These are phyloP conservation scores for Augiades crinisus DNA, from an alignment of 2,888 invertebrate species.

Conservation along the genomic window DNA sequence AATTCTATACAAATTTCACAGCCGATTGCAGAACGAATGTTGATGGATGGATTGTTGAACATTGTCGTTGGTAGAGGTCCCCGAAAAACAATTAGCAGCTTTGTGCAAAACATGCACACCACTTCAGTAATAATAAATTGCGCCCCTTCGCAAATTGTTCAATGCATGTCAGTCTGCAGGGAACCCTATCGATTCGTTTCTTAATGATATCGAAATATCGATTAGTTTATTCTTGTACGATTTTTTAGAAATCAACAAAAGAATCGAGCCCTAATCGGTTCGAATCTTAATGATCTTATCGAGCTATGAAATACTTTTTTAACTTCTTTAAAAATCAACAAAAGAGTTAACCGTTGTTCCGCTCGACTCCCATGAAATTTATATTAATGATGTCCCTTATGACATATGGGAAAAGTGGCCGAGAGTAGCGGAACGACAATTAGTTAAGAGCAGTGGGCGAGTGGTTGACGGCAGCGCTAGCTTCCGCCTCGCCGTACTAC, in stretches of 20 bases:
- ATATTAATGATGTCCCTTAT: constrained; percentile 18
- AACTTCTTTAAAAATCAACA: constrained; percentile 38
- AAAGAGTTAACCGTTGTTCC: constrained; percentile 58
- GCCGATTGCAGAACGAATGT: constrained; percentile 61
- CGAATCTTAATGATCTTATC: constrained; percentile 68
- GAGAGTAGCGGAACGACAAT: constrained; percentile 14
- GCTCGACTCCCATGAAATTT: constrained; percentile 32
- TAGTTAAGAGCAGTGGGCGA: constrained; percentile 19
- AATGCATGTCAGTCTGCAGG: constrained; percentile 47
- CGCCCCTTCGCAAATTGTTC: constrained; percentile 44
- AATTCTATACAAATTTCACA: constrained; percentile 35
- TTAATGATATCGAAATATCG: constrained; percentile 69
- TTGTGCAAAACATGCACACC: constrained; percentile 55
- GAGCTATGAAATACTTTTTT: constrained; percentile 45
- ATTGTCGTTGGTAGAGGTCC: constrained; percentile 52
- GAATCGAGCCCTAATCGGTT: constrained; percentile 52
- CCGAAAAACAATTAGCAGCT: constrained; percentile 63
- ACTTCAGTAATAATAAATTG: constrained; percentile 49
- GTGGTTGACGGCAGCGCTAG: constrained; percentile 37
- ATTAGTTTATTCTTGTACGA: constrained; percentile 40
- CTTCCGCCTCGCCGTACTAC: constrained; percentile 53
- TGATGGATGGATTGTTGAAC: constrained; percentile 63
- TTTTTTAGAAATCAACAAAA: constrained; percentile 45
- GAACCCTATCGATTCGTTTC: constrained; percentile 56
- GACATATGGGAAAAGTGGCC: constrained; percentile 4